Base-by-base conservation (phyloP, 2,888 invertebrate genomes). In the Halocaridina rubra region DNA sequence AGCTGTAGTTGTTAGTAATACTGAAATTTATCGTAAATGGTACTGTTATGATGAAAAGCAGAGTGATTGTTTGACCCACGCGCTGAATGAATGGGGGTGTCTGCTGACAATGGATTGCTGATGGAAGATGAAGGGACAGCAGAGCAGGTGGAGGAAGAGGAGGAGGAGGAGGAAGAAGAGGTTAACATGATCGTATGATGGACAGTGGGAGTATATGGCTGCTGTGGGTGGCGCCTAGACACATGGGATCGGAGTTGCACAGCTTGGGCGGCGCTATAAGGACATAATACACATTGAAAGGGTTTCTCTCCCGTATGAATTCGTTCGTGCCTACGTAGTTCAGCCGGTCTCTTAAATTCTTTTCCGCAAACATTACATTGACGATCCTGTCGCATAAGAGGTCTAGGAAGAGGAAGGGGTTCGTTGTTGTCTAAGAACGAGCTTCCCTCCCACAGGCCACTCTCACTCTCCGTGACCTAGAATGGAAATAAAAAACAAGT, bases 301-400 rank as follows among this genome's bases (percentile, higher is more conserved):
- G 98, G 98, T 90, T 98, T 98, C 91, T 98, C 98, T 0, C 98
- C 98, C 0, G 98, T 98, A 91, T 99, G 98, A 33, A 98, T 98
- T 89, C 98, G 93, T 89, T 98, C 96, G 91, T 99, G 98, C 74
- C 98, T 98, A 91, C 98, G 98, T 80, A 99, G 97, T 86, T 98
- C 96, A 93, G 98, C 98, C 91, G 97, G 97, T 91, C 97, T 97
- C 91, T 97, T 97, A 91, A 97, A 97, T 4, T 96, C 97, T 91
- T 96, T 97, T 89, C 96, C 96, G 91, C 92, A 95, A 98, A 98
- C 90, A 95, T 96, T 39, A 96, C 97, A 0, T 71, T 53, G 27
- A 57, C 82, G 82, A 69, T 82, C 82, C 82, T 77, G 77, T 46
- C 82, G 77, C 39, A 59, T 64, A 16, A 16, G 13, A 46, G 46